Evolutionary conservation across 2,888 invertebrate genomes (phyloP), one percentile per base, ranked within the genome.

Genomic region (Nudaria mundana): DNA sequence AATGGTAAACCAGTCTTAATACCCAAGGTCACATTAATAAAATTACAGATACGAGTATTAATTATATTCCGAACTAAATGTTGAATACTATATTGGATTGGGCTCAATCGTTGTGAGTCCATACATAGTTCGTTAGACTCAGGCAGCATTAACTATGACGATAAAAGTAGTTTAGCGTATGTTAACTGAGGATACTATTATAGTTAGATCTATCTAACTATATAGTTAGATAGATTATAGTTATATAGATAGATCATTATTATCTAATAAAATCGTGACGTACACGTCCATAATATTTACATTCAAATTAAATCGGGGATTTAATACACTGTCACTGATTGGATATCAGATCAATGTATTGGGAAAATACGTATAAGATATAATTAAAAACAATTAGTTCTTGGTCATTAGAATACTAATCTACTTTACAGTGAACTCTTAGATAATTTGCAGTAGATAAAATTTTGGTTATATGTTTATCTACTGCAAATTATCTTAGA

Each of bases 1-100:
- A 80, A 79, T 81, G 77, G 68, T 71, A 74, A 85, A 85, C 83
- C 72, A 68, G 81, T 83, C 82, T 73, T 65, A 68, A 63, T 60
- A 61, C 60, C 68, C 81, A 84, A 85, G 85, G 85, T 81, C 78
- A 71, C 53, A 56, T 31, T 67, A 57, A 38, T 43, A 43, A 37
- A 38, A 38, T 37, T 31, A 30, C 30, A 23, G 15, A 33, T 32
- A 15, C 25, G 15, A 33, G 64, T 70, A 71, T 76, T 75, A 66
- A 74, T 68, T 70, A 66, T 67, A 70, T 71, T 69, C 10, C 10
- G 16, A 32, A 24, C 33, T 25, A 13, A 29, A 14, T n/a, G n/a
- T 30, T 34, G 13, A 25, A 18, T 18, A 25, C 29, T 29, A 20
- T 24, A 11, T 31, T 26, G 26, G 24, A 31, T n/a, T n/a, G n/a